A percentile compares a stretch with the other conserved stretches of the same genome.
Evolutionary conservation across 2,797 vertebrate species (phyloP).

Genomic region (Bovichtus diacanthus): DNA sequence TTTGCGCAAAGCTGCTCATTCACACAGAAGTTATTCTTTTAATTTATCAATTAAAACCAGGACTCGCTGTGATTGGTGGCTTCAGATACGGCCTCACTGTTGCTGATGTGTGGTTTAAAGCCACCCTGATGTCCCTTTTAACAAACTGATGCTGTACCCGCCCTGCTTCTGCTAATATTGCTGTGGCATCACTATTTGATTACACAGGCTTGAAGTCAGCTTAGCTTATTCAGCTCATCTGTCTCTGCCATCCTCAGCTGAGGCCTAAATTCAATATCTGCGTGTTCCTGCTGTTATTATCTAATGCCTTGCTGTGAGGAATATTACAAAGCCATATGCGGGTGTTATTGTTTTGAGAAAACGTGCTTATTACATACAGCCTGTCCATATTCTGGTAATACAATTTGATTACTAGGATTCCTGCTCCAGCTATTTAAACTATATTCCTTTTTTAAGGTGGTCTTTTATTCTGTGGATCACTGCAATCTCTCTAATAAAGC

Average conservation of each 20-base stretch:
- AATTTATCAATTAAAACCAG: background rate
- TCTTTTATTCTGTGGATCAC: background rate
- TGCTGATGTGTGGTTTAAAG: background rate
- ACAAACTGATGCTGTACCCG: slow-evolving; percentile 1
- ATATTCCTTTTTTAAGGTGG: background rate
- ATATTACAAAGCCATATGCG: slow-evolving; percentile 11
- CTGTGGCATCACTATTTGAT: slow-evolving; percentile 67
- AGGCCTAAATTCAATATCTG: slow-evolving; percentile 60
- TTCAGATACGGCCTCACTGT: background rate
- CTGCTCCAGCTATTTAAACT: background rate
- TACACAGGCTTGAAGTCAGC: slow-evolving; percentile 45
- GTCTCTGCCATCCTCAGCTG: slow-evolving; percentile 56
- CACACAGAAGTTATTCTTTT: background rate
- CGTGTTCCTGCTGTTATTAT: slow-evolving; percentile 32
- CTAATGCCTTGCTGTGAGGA: slow-evolving; percentile 17
- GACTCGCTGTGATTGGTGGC: background rate
- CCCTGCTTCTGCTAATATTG: slow-evolving; percentile 37
- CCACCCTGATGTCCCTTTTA: slow-evolving; percentile 6
- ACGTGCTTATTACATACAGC: background rate
- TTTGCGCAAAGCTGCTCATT: background rate
- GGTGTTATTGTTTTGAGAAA: slow-evolving; percentile 8
- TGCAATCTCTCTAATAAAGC: background rate
- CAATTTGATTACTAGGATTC: background rate
- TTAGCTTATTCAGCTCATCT: slow-evolving; percentile 71
- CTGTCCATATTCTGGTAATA: background rate